These are phyloP conservation scores for Elymnias hypermnestra DNA, from an alignment of 1,140 invertebrate species.

Conservation along the genomic window DNA sequence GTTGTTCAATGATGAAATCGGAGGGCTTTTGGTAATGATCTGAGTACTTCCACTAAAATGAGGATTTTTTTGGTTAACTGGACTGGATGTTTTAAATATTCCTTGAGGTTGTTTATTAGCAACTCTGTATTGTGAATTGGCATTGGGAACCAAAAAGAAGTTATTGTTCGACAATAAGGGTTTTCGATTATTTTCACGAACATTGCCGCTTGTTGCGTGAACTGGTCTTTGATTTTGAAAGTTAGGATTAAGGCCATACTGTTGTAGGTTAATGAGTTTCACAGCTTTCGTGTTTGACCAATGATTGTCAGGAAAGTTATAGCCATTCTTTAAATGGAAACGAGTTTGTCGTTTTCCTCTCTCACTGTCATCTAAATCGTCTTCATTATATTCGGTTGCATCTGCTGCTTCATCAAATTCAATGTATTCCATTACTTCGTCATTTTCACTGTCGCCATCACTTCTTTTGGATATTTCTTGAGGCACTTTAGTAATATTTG, in stretches of 20 bases:
- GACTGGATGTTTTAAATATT: too few relatives aligned
- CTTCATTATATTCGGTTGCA: conserved; percentile 30
- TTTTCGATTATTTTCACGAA: conserved; percentile 31
- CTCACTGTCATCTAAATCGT: conserved; percentile 42
- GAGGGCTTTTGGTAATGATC: conserved; percentile 73
- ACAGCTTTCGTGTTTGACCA: conserved; percentile 38
- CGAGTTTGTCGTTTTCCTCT: conserved; percentile 70
- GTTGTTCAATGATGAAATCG: conserved; percentile 63
- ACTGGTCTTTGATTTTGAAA: conserved; percentile 33
- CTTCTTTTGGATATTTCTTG: conserved; percentile 41
- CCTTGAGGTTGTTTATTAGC: too few relatives aligned
- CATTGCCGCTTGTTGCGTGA: conserved; percentile 33
- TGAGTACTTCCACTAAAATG: conserved; percentile 41
- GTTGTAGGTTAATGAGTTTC: conserved; percentile 39
- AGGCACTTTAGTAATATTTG: conserved; percentile 18
- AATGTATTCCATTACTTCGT: conserved; percentile 53
- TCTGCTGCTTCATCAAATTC: conserved; percentile 30
- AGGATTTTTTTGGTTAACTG: conserved; percentile 37
- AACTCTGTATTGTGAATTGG: too few relatives aligned
- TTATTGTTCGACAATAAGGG: conserved; percentile 28
- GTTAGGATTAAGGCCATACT: conserved; percentile 44
- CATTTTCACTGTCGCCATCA: conserved; percentile 29
- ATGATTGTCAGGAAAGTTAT: conserved; percentile 39
- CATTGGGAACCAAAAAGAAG: conserved; percentile 38
- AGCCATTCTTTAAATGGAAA: conserved; percentile 58